A percentile compares a stretch with the other conserved stretches of the same genome.
Evolutionary conservation across 1,140 invertebrate species (phyloP).

Genomic region (Ridgeia piscesae): DNA sequence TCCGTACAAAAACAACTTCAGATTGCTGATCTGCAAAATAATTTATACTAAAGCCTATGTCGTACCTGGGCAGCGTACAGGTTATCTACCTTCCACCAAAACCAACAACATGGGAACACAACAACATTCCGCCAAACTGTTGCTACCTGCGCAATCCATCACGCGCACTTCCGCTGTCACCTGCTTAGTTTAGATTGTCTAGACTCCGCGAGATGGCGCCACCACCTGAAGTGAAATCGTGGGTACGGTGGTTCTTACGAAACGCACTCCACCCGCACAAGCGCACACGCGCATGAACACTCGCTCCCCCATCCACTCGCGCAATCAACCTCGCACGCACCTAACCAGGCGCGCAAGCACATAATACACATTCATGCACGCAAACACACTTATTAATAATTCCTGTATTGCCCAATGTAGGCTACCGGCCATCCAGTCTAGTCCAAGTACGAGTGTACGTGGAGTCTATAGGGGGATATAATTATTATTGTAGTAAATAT

Average conservation of each 20-base stretch:
- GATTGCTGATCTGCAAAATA: background rate
- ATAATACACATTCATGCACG: background rate
- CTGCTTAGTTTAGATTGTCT: background rate
- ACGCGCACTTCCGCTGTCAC: background rate
- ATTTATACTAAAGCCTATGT: background rate
- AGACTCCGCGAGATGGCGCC: background rate
- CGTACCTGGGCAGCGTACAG: background rate
- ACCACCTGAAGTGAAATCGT: background rate
- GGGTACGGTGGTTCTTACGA: background rate
- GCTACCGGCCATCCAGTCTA: too few relatives aligned
- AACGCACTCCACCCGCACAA: background rate
- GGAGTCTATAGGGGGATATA: too few relatives aligned
- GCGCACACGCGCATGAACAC: background rate
- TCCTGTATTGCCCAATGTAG: too few relatives aligned
- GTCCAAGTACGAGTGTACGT: too few relatives aligned
- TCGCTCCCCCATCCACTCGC: background rate
- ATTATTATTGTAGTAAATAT: background rate
- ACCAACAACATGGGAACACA: background rate
- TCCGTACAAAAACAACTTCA: background rate
- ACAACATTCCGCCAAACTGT: background rate
- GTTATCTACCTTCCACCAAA: background rate
- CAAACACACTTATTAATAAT: background rate
- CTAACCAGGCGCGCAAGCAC: background rate
- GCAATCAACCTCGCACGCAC: background rate
- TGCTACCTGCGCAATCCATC: background rate